Evolutionary conservation across 2,113 vertebrate genomes (phyloP), one percentile per base, ranked within the genome.

Genomic region (Calypte anna): DNA sequence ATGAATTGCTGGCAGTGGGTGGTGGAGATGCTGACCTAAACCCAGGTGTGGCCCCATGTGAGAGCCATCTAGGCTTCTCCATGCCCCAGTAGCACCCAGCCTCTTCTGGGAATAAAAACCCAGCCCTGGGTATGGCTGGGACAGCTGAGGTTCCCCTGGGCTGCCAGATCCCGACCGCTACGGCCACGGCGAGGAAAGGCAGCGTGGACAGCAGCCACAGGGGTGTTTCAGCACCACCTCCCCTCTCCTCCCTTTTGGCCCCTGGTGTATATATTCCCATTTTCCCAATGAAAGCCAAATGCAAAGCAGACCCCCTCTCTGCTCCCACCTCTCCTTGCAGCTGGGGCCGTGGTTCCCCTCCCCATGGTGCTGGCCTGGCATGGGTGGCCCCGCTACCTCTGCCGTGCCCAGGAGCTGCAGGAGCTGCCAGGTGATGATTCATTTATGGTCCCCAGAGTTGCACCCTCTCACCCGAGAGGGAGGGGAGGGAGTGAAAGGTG

Each of bases 31-130:
- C 33, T n/a, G 55, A 73, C 55, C 27, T 70, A 27, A 81, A n/a
- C 30, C 36, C 24, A 25, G 64, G 6, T 64, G 33, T 33, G 27
- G 10, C 30, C 23, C 15, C 2, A 0, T 36, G 25, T 0, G 0
- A 14, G 30, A 50, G 27, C 20, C 23, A 38, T 21, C 20, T 73
- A 75, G 50, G 25, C 69, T 67, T 53, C 50, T 78, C 23, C 30
- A 0, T 63, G 25, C 8, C 40, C 30, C 43, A 30, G 58, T 3
- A 1, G 28, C n/a, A 28, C 28, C 58, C 43, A 36, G 19, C 8
- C 25, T 77, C 25, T 64, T 43, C 48, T 51, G 59, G 53, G 16
- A 19, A 9, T 36, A 23, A 50, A 50, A 12, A 1, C 48, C n/a
- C 31, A 57, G 28, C 53, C 19, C 36, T 54, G 28, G n/a, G 31